Evolutionary conservation across 2,797 vertebrate genomes (phyloP).

Genomic region (Jordanella pulchra): DNA sequence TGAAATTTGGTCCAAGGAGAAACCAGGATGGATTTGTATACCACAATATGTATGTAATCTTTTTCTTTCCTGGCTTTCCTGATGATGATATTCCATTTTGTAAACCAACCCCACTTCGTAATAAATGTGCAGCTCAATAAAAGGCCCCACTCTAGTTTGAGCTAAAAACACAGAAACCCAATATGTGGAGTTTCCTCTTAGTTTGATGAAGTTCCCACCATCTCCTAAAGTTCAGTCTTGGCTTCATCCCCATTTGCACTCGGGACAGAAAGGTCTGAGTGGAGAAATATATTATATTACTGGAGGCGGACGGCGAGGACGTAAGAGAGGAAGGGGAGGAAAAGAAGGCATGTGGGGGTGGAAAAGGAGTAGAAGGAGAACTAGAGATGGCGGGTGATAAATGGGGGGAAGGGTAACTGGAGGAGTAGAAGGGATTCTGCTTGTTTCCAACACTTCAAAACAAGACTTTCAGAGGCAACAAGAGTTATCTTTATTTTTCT

Average conservation of each 20-base stretch:
- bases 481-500: slow-evolving; percentile 15
- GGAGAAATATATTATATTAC: slow-evolving; percentile 71
- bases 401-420: slow-evolving; percentile 29
- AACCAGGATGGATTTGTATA: neutral
- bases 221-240: slow-evolving; percentile 58
- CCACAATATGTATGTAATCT: slow-evolving; percentile 1
- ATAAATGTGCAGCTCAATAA: slow-evolving; percentile 45
- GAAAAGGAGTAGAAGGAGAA: slow-evolving; percentile 30
- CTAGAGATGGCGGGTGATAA: slow-evolving; percentile 41
- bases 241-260: slow-evolving; percentile 67
- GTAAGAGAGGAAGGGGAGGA: slow-evolving; percentile 24
- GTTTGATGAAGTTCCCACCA: slow-evolving; percentile 56
- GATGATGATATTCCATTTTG: slow-evolving; percentile 39
- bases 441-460: slow-evolving; percentile 32
- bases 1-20: no score
- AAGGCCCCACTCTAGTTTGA: slow-evolving; percentile 56
- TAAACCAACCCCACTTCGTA: slow-evolving; percentile 20
- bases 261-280: slow-evolving; percentile 67
- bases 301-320: slow-evolving; percentile 32
- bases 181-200: slow-evolving; percentile 66
- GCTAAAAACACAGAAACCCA: slow-evolving; percentile 61
- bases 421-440: slow-evolving; percentile 39
- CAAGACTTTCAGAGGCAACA: slow-evolving; percentile 28
- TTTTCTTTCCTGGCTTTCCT: slow-evolving; percentile 13
- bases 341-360: slow-evolving; percentile 28